Conservation (phyloP, 2,797 vertebrate species). For the Thaleichthys pacificus region DNA sequence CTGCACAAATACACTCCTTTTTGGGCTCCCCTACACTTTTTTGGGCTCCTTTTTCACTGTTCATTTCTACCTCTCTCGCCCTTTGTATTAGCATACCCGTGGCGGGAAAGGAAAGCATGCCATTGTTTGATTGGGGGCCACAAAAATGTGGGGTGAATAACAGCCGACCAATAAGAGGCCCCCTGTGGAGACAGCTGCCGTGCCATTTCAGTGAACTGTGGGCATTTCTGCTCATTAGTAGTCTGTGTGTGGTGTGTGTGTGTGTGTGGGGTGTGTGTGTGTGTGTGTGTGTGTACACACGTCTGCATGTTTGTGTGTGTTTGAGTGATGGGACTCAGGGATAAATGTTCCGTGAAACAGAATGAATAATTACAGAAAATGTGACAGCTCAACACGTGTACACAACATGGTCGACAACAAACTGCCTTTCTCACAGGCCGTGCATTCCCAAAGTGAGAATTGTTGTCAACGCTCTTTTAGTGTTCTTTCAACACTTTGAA, state of each 20-base stretch:
- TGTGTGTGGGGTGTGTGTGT: background rate
- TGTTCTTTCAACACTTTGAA: constrained; percentile 10
- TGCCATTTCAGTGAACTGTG: constrained; percentile 4
- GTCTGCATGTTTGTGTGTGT: background rate
- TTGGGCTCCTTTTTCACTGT: background rate
- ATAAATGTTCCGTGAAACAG: background rate
- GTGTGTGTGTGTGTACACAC: background rate
- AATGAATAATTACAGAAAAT: background rate
- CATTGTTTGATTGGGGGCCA: constrained; percentile 21
- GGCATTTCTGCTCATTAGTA: constrained; percentile 14
- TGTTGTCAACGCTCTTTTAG: constrained; percentile 5
- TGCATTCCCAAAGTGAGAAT: constrained; percentile 19
- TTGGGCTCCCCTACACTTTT: background rate
- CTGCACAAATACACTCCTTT: background rate
- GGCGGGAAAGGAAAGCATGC: constrained; percentile 5
- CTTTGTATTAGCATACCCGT: constrained; percentile 8
- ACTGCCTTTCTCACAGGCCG: constrained; percentile 4
- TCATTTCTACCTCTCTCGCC: background rate
- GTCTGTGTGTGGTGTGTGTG: background rate
- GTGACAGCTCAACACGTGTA: background rate
- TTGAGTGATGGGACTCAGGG: background rate
- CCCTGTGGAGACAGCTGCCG: constrained; percentile 21
- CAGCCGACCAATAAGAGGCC: constrained; percentile 17
- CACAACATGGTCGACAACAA: constrained; percentile 4
- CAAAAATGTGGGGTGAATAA: background rate